These are phyloP conservation scores for Monomorium pharaonis DNA, from an alignment of 1,140 invertebrate genomes.

Conservation along the genomic window DNA sequence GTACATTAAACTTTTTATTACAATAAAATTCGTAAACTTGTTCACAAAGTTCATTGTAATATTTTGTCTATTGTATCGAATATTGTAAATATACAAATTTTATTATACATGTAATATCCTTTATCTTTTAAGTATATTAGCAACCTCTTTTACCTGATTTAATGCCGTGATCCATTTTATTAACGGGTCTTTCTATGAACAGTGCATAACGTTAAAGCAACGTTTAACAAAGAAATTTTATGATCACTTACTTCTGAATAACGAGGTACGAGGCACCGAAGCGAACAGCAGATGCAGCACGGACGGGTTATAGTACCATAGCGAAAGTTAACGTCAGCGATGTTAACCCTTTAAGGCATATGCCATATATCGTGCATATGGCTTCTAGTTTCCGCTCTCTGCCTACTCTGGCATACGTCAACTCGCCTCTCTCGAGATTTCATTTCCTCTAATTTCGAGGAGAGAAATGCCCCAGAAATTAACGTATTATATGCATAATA, in stretches of 20 bases:
- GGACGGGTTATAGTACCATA: neutral
- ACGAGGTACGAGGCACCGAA: neutral
- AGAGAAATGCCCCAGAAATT: constrained; percentile 22
- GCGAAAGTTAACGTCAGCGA: constrained; percentile 23
- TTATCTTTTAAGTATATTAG: neutral
- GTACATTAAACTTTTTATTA: no score
- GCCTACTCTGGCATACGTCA: constrained; percentile 1
- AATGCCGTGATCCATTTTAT: neutral
- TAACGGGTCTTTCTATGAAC: neutral
- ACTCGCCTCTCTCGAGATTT: neutral
- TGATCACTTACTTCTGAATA: neutral
- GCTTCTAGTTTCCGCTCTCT: constrained; percentile 40
- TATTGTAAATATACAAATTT: neutral
- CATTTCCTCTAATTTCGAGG: constrained; percentile 35
- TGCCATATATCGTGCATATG: constrained; percentile 30
- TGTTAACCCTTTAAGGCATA: constrained; percentile 42
- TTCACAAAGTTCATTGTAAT: no score
- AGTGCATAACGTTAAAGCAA: neutral
- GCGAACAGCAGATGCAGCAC: constrained; percentile 30
- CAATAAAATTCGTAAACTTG: no score
- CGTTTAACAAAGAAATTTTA: constrained; percentile 23
- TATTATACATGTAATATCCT: neutral
- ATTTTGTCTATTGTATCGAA: no score
- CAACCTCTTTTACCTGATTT: neutral
- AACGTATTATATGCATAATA: neutral